Evolutionary conservation across 2,113 vertebrate species (phyloP).

Genomic region (Oriolus oriolus): DNA sequence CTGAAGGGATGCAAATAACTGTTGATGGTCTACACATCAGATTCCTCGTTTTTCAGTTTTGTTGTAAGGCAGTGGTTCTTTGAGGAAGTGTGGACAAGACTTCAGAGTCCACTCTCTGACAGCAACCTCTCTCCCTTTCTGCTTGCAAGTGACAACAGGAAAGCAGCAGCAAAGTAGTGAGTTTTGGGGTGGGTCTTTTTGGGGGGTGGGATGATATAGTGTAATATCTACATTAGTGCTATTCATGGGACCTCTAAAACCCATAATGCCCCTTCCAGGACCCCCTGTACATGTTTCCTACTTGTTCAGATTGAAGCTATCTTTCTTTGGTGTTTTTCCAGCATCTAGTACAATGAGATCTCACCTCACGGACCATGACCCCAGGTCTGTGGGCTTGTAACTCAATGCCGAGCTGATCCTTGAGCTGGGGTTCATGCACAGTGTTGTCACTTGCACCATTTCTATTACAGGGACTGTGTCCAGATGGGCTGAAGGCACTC

Average conservation of each 20-base stretch:
- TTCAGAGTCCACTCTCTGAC: background rate
- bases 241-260: background rate
- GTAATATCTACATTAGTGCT: background rate
- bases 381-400: background rate
- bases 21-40: background rate
- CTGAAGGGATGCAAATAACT: background rate
- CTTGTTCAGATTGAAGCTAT: background rate
- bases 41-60: background rate
- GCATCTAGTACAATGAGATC: background rate
- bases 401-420: background rate
- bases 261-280: background rate
- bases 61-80: background rate
- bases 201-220: rapidly evolving
- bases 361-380: background rate
- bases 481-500: background rate
- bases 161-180: background rate
- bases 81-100: background rate
- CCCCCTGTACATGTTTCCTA: background rate
- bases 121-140: background rate
- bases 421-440: background rate
- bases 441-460: background rate
- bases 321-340: background rate
- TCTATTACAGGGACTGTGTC: background rate
- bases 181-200: background rate
- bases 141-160: background rate